phyloP scores from a whole-genome alignment of 2,888 invertebrate genomes.

The Smittia sp. region DNA sequence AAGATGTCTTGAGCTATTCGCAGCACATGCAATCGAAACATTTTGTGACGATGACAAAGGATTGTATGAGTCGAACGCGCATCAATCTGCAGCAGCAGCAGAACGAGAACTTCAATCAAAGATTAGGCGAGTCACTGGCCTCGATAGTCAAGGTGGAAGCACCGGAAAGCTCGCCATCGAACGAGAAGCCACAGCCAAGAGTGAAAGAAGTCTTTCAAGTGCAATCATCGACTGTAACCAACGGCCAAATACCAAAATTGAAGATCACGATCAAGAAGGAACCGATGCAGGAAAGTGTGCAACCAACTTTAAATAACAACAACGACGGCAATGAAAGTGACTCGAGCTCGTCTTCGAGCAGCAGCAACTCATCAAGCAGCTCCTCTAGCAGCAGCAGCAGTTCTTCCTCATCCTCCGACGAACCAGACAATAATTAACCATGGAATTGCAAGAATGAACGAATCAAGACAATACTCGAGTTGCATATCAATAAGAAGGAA shows the following conservation, averaged over 20 bases:
- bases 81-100: conserved; percentile 23
- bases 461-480: conserved; percentile 35
- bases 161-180: not conserved
- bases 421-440: conserved; percentile 33
- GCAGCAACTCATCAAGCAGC: conserved; percentile 18
- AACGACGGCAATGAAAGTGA: conserved; percentile 39
- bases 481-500: conserved; percentile 17
- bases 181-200: conserved; percentile 1
- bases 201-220: conserved; percentile 37
- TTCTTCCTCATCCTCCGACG: conserved; percentile 23
- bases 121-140: not conserved
- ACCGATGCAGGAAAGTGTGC: not conserved
- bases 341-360: conserved; percentile 24
- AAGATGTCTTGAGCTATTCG: conserved; percentile 30
- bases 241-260: conserved; percentile 40
- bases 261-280: conserved; percentile 40
- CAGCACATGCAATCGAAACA: conserved; percentile 38
- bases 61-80: conserved; percentile 29
- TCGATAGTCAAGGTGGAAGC: not conserved
- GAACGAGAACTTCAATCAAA: conserved; percentile 9
- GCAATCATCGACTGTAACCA: conserved; percentile 21
- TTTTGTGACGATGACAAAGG: conserved; percentile 34
- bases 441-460: conserved; percentile 13
- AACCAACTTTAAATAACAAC: not conserved
- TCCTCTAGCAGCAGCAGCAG: conserved; percentile 27